A percentile compares a stretch with the other conserved stretches of the same genome.
These are phyloP conservation scores for Cladorhizidae sp. DNA, from an alignment of 37 sponge, comb jelly and placozoan genomes.

Conservation along the genomic window DNA sequence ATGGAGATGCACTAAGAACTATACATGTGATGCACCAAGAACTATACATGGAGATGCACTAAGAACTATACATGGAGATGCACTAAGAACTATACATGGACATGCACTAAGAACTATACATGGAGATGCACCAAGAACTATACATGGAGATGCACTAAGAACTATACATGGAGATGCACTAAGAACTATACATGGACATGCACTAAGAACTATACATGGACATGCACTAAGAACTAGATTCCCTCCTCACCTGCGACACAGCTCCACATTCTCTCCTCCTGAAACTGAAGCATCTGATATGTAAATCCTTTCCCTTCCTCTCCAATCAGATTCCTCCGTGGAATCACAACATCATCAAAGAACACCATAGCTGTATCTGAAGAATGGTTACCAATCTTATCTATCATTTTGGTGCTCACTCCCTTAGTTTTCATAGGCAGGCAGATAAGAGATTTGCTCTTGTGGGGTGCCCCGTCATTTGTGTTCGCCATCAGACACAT, in stretches of 20 bases:
- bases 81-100: too few relatives aligned
- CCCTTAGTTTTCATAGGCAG: conserved; percentile 92
- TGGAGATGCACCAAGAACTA: too few relatives aligned
- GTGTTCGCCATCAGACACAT: conserved; percentile 96
- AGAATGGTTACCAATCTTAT: conserved; percentile 65
- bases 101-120: too few relatives aligned
- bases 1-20: too few relatives aligned
- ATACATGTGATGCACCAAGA: too few relatives aligned
- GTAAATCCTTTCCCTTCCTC: conserved; percentile 91
- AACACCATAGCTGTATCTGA: conserved; percentile 90
- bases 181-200: too few relatives aligned
- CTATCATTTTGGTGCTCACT: conserved; percentile 56
- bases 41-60: too few relatives aligned
- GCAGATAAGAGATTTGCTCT: conserved; percentile 93
- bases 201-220: too few relatives aligned
- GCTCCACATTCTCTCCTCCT: conserved; percentile 91
- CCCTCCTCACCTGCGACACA: conserved; percentile 52
- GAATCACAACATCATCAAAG: conserved; percentile 93
- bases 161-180: too few relatives aligned
- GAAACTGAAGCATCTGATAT: conserved; percentile 96
- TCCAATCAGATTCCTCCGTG: conserved; percentile 84
- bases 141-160: too few relatives aligned
- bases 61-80: too few relatives aligned
- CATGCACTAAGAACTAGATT: too few relatives aligned
- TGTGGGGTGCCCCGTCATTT: conserved; percentile 70